A percentile compares a stretch with the other conserved stretches of the same genome.
These are phyloP conservation scores for Serripes groenlandicus DNA, from an alignment of 2,888 invertebrate genomes.

Conservation along the genomic window DNA sequence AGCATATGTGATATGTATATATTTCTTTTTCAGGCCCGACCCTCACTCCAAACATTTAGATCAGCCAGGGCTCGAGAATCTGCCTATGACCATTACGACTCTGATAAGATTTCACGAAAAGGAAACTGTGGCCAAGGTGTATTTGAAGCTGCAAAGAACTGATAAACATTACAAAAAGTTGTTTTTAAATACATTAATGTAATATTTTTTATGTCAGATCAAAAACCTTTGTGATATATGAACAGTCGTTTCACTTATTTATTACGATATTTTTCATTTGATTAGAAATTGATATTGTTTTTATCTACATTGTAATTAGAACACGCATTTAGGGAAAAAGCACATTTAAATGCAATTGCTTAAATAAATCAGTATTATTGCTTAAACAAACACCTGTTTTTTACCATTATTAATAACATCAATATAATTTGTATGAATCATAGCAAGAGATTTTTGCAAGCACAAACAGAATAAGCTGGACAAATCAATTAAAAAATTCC, in stretches of 20 bases:
- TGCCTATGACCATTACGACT: constrained; percentile 74
- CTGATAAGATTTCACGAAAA: constrained; percentile 78
- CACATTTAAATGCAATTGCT: background rate
- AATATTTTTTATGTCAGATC: background rate
- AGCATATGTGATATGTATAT: background rate
- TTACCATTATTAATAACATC: background rate
- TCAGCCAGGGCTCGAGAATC: constrained; percentile 65
- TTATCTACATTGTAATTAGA: background rate
- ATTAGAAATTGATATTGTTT: background rate
- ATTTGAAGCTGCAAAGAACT: constrained; percentile 78
- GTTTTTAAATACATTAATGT: background rate
- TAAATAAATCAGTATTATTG: constrained; percentile 13
- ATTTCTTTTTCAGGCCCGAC: constrained; percentile 72
- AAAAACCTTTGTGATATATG: background rate
- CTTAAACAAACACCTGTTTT: background rate
- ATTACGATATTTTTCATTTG: background rate
- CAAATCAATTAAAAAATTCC: background rate
- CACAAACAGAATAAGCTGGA: background rate
- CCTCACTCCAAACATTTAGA: constrained; percentile 81
- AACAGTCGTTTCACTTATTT: background rate
- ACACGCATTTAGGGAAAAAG: background rate
- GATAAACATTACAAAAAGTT: background rate
- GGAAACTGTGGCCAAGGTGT: constrained; percentile 79
- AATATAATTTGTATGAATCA: too few species aligned
- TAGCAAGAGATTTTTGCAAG: too few species aligned